Evolutionary conservation across 2,797 vertebrate species (phyloP).

Genomic region (Macrochelys suwanniensis): DNA sequence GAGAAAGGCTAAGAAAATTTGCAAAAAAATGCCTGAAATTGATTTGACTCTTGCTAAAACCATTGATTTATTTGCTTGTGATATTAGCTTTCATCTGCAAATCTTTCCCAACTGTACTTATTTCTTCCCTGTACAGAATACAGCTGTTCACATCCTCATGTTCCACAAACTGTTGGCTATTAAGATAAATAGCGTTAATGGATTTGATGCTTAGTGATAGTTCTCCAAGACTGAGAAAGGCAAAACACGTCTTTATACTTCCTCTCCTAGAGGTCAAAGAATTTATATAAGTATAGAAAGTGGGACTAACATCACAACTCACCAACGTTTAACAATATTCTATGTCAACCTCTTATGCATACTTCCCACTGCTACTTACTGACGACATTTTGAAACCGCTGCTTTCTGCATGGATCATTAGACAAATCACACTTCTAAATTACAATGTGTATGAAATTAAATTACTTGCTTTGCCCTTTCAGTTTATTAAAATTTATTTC

Average conservation of each 20-base stretch:
- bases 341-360: background rate
- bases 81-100: background rate
- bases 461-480: background rate
- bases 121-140: background rate
- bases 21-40: background rate
- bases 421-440: background rate
- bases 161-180: background rate
- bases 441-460: background rate
- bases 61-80: background rate
- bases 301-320: background rate
- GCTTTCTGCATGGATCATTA: background rate
- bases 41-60: background rate
- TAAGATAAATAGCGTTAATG: rapidly evolving
- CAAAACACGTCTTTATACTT: background rate
- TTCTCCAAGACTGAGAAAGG: background rate
- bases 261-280: background rate
- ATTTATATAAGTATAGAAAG: background rate
- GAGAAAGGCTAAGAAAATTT: background rate
- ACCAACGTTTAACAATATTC: background rate
- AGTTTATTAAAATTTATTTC: background rate
- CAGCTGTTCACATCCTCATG: background rate
- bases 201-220: background rate
- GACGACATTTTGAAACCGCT: background rate
- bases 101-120: background rate
- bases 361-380: background rate